Evolutionary conservation across 1,140 invertebrate species (phyloP).

Genomic region (Penaeus japonicus): DNA sequence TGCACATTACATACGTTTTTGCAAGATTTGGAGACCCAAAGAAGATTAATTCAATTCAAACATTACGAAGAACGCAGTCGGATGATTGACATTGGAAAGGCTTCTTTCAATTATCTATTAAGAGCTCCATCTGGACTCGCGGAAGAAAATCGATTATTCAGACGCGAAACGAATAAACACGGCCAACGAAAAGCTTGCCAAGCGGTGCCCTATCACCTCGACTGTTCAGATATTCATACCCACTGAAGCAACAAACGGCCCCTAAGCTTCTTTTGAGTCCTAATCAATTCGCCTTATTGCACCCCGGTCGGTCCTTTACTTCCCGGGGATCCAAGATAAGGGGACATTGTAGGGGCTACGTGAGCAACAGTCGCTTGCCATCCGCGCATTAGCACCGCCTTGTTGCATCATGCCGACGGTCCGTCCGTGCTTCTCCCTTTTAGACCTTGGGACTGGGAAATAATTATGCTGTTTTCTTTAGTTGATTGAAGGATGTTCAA

Average conservation of each 20-base stretch:
- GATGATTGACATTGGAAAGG: too few species aligned
- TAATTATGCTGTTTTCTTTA: too few species aligned
- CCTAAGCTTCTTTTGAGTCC: conserved; percentile 38
- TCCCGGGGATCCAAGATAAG: background rate
- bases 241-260: background rate
- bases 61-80: too few species aligned
- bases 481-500: too few species aligned
- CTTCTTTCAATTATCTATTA: too few species aligned
- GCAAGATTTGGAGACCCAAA: background rate
- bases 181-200: background rate
- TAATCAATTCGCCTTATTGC: conserved; percentile 52
- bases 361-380: conserved; percentile 15
- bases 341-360: background rate
- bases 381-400: background rate
- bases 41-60: too few species aligned
- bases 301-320: conserved; percentile 9
- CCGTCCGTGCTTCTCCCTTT: too few species aligned
- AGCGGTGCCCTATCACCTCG: background rate
- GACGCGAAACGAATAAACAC: too few species aligned
- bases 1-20: background rate
- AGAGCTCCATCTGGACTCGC: too few species aligned
- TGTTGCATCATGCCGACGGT: too few species aligned
- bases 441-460: too few species aligned
- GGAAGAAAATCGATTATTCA: too few species aligned
- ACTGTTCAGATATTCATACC: background rate